Evolutionary conservation across 2,888 invertebrate genomes (phyloP).

Genomic region (Agriotes lineatus): DNA sequence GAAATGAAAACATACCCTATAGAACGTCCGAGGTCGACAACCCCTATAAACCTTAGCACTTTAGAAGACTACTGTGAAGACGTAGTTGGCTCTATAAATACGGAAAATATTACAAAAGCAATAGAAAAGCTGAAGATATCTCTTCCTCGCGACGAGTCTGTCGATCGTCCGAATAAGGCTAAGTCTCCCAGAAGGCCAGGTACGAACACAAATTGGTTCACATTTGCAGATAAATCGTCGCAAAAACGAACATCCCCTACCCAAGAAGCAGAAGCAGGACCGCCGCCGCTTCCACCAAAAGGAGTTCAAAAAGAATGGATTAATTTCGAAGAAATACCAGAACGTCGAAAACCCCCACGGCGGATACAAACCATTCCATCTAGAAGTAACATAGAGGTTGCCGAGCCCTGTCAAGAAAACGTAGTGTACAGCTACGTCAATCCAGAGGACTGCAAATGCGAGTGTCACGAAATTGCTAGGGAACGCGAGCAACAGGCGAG

Average conservation of each 20-base stretch:
- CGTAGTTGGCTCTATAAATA: slow-evolving; percentile 56
- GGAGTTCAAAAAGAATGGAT: slow-evolving; percentile 77
- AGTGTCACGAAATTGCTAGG: slow-evolving; percentile 77
- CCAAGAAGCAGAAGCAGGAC: slow-evolving; percentile 57
- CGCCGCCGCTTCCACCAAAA: slow-evolving; percentile 67
- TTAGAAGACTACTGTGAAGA: slow-evolving; percentile 78
- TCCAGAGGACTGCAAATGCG: slow-evolving; percentile 89
- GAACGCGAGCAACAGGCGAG: slow-evolving; percentile 61
- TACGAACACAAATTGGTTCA: slow-evolving; percentile 67
- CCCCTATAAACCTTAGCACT: slow-evolving; percentile 78
- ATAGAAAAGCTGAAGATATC: slow-evolving; percentile 79
- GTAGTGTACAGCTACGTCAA: slow-evolving; percentile 84
- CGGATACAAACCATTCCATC: slow-evolving; percentile 85
- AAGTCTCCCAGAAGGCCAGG: slow-evolving; percentile 69
- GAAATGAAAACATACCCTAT: slow-evolving; percentile 78
- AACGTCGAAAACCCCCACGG: slow-evolving; percentile 84
- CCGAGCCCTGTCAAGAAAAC: slow-evolving; percentile 65
- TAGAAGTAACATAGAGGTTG: slow-evolving; percentile 65
- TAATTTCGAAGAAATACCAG: slow-evolving; percentile 89
- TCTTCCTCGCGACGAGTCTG: slow-evolving; percentile 73
- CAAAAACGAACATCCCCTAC: slow-evolving; percentile 54
- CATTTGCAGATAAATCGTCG: slow-evolving; percentile 72
- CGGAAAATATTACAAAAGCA: slow-evolving; percentile 58
- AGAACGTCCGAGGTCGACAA: slow-evolving; percentile 80
- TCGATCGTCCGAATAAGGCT: slow-evolving; percentile 60